A percentile compares a stretch with the other conserved stretches of the same genome.
Conservation (phyloP, 2,113 vertebrate species). For the Sinocyclocheilus anshuiensis region DNA sequence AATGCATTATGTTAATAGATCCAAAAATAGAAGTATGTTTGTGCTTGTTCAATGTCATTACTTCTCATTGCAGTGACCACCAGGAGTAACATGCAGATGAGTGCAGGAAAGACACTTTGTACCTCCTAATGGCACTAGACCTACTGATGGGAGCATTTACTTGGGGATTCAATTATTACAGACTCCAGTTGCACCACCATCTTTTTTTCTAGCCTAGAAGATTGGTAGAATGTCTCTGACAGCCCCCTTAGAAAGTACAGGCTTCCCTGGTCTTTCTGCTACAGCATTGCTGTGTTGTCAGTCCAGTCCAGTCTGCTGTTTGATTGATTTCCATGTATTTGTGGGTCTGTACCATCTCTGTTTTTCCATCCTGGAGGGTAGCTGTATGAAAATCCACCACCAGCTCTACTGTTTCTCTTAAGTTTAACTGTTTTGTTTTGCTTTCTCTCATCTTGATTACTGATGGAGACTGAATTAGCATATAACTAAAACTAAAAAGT, state of each 20-base stretch:
- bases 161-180: neutral
- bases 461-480: neutral
- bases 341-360: neutral
- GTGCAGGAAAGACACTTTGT: neutral
- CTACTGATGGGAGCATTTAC: neutral
- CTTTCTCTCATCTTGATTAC: neutral
- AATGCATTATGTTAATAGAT: conserved; percentile 13
- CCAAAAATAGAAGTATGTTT: conserved; percentile 18
- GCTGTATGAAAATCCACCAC: neutral
- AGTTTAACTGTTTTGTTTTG: neutral
- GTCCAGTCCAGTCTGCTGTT: neutral
- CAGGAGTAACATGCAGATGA: conserved; percentile 15
- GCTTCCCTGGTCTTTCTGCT: neutral
- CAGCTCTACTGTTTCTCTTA: too few relatives aligned
- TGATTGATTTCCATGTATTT: neutral
- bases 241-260: neutral
- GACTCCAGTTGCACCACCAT: neutral
- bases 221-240: neutral
- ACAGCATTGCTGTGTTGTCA: neutral
- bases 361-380: neutral
- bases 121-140: neutral
- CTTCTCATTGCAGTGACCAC: neutral
- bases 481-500: neutral
- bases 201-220: neutral
- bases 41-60: conserved; percentile 7